Conservation (phyloP, 2,113 vertebrate species). For the Sclerurus mexicanus region DNA sequence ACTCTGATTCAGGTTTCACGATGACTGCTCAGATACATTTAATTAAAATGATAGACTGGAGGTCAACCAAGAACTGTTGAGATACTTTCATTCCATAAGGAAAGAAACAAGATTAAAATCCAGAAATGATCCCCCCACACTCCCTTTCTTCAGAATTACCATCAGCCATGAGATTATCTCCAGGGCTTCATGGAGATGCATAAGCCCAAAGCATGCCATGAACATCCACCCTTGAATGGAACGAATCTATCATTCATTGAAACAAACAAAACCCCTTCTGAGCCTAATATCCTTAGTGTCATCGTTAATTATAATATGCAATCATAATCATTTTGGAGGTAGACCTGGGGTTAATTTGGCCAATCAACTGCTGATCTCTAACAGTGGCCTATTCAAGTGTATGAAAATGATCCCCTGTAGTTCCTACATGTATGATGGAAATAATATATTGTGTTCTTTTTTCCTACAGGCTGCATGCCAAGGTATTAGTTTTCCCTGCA, state of each 20-base stretch:
- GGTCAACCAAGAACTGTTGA: neutral
- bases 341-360: constrained; percentile 55
- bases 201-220: neutral
- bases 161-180: neutral
- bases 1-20: neutral
- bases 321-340: constrained; percentile 38
- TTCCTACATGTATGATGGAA: neutral
- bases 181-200: neutral
- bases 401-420: constrained; percentile 7
- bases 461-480: constrained; percentile 25
- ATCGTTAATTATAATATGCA: constrained; percentile 9
- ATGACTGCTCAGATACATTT: neutral
- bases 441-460: constrained; percentile 29
- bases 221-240: neutral
- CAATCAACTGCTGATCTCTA: constrained; percentile 10
- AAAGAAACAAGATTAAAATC: constrained; percentile 33
- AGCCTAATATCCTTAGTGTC: constrained; percentile 56
- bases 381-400: neutral
- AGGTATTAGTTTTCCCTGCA: neutral
- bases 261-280: constrained; percentile 42
- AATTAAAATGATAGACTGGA: constrained; percentile 24
- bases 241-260: neutral
- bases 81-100: neutral
- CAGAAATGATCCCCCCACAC: neutral
- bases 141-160: neutral